Evolutionary conservation across 2,888 invertebrate genomes (phyloP).

Genomic region (Aromia moschata): DNA sequence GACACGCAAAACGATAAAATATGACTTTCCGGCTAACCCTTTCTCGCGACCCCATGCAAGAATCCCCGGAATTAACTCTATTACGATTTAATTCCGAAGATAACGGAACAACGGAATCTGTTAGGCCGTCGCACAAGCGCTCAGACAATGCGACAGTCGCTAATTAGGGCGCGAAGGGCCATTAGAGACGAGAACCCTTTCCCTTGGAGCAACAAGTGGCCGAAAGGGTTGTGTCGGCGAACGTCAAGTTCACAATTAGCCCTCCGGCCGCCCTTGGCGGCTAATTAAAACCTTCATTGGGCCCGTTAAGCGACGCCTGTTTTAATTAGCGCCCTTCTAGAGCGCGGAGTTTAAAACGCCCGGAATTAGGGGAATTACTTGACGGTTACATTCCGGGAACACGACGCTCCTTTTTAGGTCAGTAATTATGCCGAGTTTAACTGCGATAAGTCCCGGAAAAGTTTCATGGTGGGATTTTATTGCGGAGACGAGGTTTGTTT

Average conservation of each 20-base stretch:
- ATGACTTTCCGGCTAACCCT: slow-evolving; percentile 27
- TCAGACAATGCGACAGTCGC: slow-evolving; percentile 52
- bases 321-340: slow-evolving; percentile 39
- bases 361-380: slow-evolving; percentile 37
- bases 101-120: slow-evolving; percentile 43
- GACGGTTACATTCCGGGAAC: slow-evolving; percentile 33
- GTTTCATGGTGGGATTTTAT: slow-evolving; percentile 11
- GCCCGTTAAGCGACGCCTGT: slow-evolving; percentile 43
- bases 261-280: slow-evolving; percentile 47
- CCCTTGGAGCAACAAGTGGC: slow-evolving; percentile 54
- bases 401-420: slow-evolving; percentile 29
- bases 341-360: slow-evolving; percentile 32
- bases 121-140: slow-evolving; percentile 37
- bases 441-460: slow-evolving; percentile 30
- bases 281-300: slow-evolving; percentile 57
- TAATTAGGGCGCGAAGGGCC: slow-evolving; percentile 50
- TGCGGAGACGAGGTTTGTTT: slow-evolving; percentile 14
- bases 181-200: slow-evolving; percentile 53
- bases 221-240: slow-evolving; percentile 51
- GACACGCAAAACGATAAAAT: slow-evolving; percentile 19
- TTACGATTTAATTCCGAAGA: slow-evolving; percentile 35
- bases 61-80: slow-evolving; percentile 33
- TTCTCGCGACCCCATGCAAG: slow-evolving; percentile 19
- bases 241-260: slow-evolving; percentile 56
- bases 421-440: slow-evolving; percentile 29